Evolutionary conservation across 1,140 invertebrate genomes (phyloP), one percentile per base, ranked within the genome.

Genomic region (Lordiphosa stackelbergi): DNA sequence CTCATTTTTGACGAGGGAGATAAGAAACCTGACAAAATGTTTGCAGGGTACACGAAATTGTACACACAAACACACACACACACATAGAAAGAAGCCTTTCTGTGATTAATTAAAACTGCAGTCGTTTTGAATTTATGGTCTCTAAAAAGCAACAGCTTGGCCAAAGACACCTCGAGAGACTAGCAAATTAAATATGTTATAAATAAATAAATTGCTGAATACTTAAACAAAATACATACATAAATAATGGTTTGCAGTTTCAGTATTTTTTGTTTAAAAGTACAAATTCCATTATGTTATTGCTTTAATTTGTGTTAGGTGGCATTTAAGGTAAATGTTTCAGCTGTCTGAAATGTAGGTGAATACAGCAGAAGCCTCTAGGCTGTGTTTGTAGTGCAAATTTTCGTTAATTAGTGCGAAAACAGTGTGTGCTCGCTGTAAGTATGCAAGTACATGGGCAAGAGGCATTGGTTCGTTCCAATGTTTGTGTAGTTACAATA

Each of bases 351-450:
- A 47, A 53, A 42, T 35, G 34, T 28, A 58, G 45, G 13, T 38
- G 45, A 40, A 63, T 40, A 64, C 12, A 49, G 34, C 24, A 40
- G 48, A 22, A 11, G 19, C 19, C 2, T 9, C 16, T 40, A 38
- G 11, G 48, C 11, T 46, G 37, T 63, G 60, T 57, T 52, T 71
- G 72, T 47, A 42, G 46, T 73, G 64, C 43, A 58, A 60, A 69
- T 63, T 66, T 73, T 79, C 70, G 51, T 73, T 63, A 78, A 79
- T 73, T 73, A 70, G 66, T 73, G 66, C 69, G 58, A 45, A 45
- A 52, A 22, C 64, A 69, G 60, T 57, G 58, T 54, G 38, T 53
- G 28, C 28, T 8, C 28, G 28, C 3, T 31, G 7, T 31, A 1
- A 31, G 28, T 24, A 24, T 5, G 22, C 7, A 7, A 31, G 28